Percentiles rank a stretch among this genome's conserved stretches.
phyloP scores from a whole-genome alignment of 1,140 invertebrate genomes.

The Pseudomyrmex concolor region DNA sequence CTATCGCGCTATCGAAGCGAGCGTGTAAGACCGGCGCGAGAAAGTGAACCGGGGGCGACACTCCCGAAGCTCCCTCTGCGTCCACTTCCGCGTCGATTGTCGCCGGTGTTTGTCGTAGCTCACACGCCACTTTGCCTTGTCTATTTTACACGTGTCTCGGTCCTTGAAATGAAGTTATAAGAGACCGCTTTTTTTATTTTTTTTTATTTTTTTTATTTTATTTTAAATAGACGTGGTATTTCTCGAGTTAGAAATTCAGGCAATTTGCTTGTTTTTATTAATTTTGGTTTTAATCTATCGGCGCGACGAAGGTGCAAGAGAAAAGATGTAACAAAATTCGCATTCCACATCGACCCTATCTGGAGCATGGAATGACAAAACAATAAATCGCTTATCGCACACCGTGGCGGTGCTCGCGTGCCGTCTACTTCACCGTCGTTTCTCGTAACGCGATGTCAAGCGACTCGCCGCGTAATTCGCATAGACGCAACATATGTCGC shows the following conservation, averaged over 20 bases:
- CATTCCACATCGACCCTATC: constrained; percentile 56
- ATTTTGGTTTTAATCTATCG: constrained; percentile 6
- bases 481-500: constrained; percentile 55
- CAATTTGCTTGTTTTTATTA: constrained; percentile 7
- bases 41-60: background rate
- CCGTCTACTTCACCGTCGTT: constrained; percentile 43
- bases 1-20: constrained; percentile 64
- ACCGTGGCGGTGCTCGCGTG: constrained; percentile 44
- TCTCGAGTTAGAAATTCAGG: background rate
- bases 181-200: background rate
- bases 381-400: constrained; percentile 62
- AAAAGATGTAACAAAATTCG: constrained; percentile 53
- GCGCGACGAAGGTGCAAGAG: constrained; percentile 2
- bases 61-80: constrained; percentile 57
- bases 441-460: constrained; percentile 42
- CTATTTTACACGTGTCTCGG: constrained; percentile 48
- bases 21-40: constrained; percentile 43
- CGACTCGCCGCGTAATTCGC: constrained; percentile 57
- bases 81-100: constrained; percentile 37
- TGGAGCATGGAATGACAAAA: constrained; percentile 62
- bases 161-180: constrained; percentile 31
- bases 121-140: constrained; percentile 24
- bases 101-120: constrained; percentile 14
- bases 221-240: constrained; percentile 1
- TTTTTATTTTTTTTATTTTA: no score